Evolutionary conservation across 2,113 vertebrate species (phyloP).

Genomic region (Percina caprodes): DNA sequence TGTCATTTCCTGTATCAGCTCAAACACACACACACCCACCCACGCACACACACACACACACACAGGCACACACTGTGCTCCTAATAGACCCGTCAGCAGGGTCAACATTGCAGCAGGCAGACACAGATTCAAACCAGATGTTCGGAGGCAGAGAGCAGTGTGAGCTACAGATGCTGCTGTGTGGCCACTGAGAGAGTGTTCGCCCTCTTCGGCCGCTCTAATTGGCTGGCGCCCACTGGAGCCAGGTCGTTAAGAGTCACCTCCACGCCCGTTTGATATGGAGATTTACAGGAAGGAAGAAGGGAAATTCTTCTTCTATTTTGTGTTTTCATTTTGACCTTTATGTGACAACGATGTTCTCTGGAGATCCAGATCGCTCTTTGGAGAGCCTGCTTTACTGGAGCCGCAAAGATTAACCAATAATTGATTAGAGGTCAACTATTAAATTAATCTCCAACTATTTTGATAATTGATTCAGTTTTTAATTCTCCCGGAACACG

Average conservation of each 20-base stretch:
- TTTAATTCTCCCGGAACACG: too few species aligned
- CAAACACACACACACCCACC: conserved; percentile 23
- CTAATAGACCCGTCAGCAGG: conserved; percentile 55
- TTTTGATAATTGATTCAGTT: too few species aligned
- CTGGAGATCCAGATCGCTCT: not conserved
- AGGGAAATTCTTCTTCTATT: conserved; percentile 1
- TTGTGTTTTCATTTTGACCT: conserved; percentile 1
- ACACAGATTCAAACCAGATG: conserved; percentile 53
- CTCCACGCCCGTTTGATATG: conserved; percentile 69
- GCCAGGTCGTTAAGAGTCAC: conserved; percentile 55
- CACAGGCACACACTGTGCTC: not conserved
- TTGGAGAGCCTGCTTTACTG: not conserved
- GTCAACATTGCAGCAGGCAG: conserved; percentile 39
- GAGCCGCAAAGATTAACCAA: too few species aligned
- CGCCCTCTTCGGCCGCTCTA: conserved; percentile 32
- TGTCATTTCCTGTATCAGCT: conserved; percentile 59
- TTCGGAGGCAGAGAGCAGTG: conserved; percentile 12
- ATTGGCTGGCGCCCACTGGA: conserved; percentile 42
- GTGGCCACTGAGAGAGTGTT: not conserved
- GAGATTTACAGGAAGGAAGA: conserved; percentile 37
- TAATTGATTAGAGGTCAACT: too few species aligned
- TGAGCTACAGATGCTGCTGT: not conserved
- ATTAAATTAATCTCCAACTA: too few species aligned
- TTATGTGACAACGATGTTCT: not conserved
- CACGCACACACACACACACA: not conserved